Evolutionary conservation across 2,888 invertebrate genomes (phyloP).

Genomic region (Netelia inedita): DNA sequence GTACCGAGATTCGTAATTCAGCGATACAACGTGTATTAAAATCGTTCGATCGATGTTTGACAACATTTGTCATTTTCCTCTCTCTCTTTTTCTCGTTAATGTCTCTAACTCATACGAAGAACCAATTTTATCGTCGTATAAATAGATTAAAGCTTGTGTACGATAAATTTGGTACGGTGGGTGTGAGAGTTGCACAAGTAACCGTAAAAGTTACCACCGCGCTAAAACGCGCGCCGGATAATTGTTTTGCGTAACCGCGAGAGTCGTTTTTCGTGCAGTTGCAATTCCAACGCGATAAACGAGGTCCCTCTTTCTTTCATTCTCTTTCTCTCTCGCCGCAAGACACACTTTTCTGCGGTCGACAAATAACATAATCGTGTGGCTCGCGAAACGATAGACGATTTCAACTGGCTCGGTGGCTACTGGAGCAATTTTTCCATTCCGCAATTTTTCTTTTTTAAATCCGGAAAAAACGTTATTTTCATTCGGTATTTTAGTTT

Average conservation of each 20-base stretch:
- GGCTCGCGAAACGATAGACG: neutral
- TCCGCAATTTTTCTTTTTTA: conserved; percentile 1
- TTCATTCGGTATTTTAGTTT: too few species aligned
- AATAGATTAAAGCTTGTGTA: too few species aligned
- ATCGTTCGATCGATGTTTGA: neutral
- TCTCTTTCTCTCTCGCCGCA: conserved; percentile 7
- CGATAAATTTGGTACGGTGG: conserved; percentile 10
- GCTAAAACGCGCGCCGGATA: conserved; percentile 32
- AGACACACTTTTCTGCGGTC: conserved; percentile 32
- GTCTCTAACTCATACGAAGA: too few species aligned
- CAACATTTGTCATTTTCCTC: conserved; percentile 2
- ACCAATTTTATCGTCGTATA: neutral
- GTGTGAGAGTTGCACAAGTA: conserved; percentile 46
- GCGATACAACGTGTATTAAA: neutral
- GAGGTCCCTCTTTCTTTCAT: neutral
- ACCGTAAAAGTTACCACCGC: conserved; percentile 47
- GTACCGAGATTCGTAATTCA: conserved; percentile 3
- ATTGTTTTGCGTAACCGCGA: conserved; percentile 63
- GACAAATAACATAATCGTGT: conserved; percentile 6
- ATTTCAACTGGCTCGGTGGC: neutral
- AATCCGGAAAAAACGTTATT: neutral
- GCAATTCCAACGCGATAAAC: conserved; percentile 35
- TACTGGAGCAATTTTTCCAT: neutral
- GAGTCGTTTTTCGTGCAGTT: conserved; percentile 55
- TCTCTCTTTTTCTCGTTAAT: neutral